Conservation (phyloP, 2,888 invertebrate genomes). For the Campoletis raptor region DNA sequence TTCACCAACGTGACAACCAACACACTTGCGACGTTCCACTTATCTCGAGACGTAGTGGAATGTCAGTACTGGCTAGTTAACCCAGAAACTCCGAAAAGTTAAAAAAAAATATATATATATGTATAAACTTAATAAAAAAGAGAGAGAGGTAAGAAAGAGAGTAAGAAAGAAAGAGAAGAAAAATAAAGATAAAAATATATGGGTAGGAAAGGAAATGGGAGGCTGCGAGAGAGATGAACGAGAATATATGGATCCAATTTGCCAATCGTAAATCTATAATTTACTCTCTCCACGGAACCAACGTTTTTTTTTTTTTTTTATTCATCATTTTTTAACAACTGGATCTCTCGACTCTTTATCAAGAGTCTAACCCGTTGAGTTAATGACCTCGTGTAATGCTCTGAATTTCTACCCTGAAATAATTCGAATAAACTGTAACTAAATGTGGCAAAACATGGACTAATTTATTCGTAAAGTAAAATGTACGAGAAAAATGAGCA, state of each 20-base stretch:
- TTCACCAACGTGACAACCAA: constrained; percentile 64
- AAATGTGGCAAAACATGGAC: not conserved
- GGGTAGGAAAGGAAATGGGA: constrained; percentile 29
- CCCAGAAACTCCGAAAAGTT: constrained; percentile 73
- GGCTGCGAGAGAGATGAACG: constrained; percentile 33
- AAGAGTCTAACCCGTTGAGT: constrained; percentile 37
- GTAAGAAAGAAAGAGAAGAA: not conserved
- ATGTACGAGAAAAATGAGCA: not conserved
- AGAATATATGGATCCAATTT: constrained; percentile 35
- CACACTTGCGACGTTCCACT: constrained; percentile 77
- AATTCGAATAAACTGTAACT: constrained; percentile 11
- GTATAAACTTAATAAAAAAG: constrained; percentile 42
- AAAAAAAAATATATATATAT: no score
- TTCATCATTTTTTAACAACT: constrained; percentile 3
- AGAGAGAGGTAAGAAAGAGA: constrained; percentile 18
- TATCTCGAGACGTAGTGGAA: constrained; percentile 77
- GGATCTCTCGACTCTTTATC: constrained; percentile 15
- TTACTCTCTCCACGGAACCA: constrained; percentile 40
- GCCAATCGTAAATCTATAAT: constrained; percentile 53
- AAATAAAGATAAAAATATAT: constrained; percentile 42
- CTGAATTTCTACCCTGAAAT: constrained; percentile 38
- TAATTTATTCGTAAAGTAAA: not conserved
- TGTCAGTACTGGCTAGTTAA: constrained; percentile 75
- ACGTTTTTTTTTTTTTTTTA: not conserved
- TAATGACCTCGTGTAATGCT: constrained; percentile 35